Evolutionary conservation across 2,888 invertebrate species (phyloP).

Genomic region (Alcis repandata): DNA sequence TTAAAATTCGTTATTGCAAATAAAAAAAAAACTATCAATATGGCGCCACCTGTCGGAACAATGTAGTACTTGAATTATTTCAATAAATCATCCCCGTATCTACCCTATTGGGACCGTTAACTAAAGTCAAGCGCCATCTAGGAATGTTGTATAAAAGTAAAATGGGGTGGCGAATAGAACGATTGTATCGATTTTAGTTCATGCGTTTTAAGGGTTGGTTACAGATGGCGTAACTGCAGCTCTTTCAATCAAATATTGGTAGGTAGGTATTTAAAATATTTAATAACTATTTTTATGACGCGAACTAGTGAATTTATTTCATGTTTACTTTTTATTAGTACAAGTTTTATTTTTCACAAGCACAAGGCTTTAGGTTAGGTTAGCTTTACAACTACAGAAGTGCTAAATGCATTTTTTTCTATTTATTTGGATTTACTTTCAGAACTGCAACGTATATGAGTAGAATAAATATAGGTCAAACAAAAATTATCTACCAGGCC

Average conservation of each 20-base stretch:
- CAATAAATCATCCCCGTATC: conserved; percentile 16
- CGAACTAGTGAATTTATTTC: too few relatives aligned
- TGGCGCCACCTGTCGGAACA: conserved; percentile 16
- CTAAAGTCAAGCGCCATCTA: conserved; percentile 66
- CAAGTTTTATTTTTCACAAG: too few relatives aligned
- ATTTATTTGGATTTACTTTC: too few relatives aligned
- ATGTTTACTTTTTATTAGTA: too few relatives aligned
- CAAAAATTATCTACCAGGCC: too few relatives aligned
- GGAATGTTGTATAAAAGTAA: conserved; percentile 36
- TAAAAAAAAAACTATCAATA: neutral
- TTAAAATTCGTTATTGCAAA: neutral
- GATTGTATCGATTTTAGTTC: conserved; percentile 61
- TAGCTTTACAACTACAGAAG: too few relatives aligned
- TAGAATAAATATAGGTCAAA: too few relatives aligned
- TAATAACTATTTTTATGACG: too few relatives aligned
- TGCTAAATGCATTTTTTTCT: too few relatives aligned
- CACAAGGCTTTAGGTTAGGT: too few relatives aligned
- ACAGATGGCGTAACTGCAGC: conserved; percentile 63
- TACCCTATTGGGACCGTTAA: conserved; percentile 8
- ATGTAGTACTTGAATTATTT: neutral
- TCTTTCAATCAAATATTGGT: neutral
- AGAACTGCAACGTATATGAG: too few relatives aligned
- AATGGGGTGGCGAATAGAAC: conserved; percentile 27
- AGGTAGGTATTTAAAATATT: too few relatives aligned
- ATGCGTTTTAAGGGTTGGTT: conserved; percentile 57